Conservation (phyloP, 2,888 invertebrate genomes). For the Lasioglossum calceatum region DNA sequence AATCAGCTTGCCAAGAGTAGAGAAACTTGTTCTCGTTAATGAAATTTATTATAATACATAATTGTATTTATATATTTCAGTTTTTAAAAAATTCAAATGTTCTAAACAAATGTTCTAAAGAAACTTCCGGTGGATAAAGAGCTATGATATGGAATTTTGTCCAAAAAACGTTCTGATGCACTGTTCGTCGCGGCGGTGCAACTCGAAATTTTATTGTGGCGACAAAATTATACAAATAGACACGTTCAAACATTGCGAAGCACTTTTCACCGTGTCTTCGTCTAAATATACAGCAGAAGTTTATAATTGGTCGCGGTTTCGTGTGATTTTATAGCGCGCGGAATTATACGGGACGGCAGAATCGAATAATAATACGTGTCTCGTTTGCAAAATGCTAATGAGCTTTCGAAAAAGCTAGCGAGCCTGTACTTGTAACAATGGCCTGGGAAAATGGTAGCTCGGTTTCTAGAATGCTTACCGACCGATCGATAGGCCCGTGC, state of each 20-base stretch:
- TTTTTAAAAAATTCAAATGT: too few species aligned
- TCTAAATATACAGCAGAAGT: background rate
- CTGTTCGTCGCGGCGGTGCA: too few species aligned
- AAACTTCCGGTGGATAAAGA: too few species aligned
- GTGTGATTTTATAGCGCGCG: conserved; percentile 17
- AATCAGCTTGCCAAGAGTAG: too few species aligned
- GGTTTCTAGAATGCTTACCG: conserved; percentile 63
- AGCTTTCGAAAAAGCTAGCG: conserved; percentile 42
- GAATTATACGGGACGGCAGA: conserved; percentile 15
- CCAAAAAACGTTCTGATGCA: background rate
- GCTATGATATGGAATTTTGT: too few species aligned
- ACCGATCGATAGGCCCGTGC: conserved; percentile 67
- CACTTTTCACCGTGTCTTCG: background rate
- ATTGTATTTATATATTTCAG: too few species aligned
- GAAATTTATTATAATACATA: too few species aligned
- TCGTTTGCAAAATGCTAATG: conserved; percentile 42
- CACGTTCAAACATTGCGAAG: background rate
- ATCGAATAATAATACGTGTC: conserved; percentile 26
- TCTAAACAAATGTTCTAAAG: too few species aligned
- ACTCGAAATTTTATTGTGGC: too few species aligned
- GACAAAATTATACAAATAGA: background rate
- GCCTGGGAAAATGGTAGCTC: conserved; percentile 64
- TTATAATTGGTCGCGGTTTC: conserved; percentile 40
- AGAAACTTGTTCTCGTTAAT: too few species aligned
- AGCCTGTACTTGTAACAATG: conserved; percentile 51